Conservation (phyloP, 2,888 invertebrate species). For the Ichneumoninae sp. region DNA sequence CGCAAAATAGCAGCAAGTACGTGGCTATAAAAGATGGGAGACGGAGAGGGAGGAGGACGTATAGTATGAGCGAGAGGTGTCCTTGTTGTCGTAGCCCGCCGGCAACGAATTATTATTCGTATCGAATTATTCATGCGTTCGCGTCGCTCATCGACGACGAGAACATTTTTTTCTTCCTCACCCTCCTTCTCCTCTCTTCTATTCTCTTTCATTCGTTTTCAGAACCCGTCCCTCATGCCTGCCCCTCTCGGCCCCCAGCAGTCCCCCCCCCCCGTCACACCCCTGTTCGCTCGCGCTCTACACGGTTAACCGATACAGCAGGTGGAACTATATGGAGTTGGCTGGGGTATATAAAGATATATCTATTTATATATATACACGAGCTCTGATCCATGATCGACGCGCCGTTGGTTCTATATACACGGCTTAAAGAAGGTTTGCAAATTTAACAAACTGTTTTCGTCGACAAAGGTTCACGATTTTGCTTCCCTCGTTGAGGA, state of each 20-base stretch:
- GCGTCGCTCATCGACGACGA: constrained; percentile 26
- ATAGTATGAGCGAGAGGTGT: neutral
- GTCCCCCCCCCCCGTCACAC: neutral
- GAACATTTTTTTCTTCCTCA: constrained; percentile 1
- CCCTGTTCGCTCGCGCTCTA: neutral
- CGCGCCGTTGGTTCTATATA: neutral
- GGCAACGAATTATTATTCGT: constrained; percentile 49
- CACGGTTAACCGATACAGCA: constrained; percentile 6
- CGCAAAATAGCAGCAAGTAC: constrained; percentile 41
- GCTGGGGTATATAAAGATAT: neutral
- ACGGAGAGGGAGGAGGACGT: neutral
- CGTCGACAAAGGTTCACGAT: too few relatives aligned
- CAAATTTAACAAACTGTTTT: too few relatives aligned
- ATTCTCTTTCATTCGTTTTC: neutral
- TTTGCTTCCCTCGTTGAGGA: too few relatives aligned
- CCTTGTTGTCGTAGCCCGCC: constrained; percentile 37
- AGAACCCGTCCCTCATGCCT: too few relatives aligned
- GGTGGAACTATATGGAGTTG: neutral
- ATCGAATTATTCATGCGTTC: constrained; percentile 54
- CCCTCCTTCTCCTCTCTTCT: neutral
- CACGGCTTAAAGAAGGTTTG: too few relatives aligned
- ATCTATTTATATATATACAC: neutral
- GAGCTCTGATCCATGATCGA: constrained; percentile 1
- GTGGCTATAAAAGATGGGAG: neutral
- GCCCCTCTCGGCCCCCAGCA: neutral